Conservation (phyloP, 2,888 invertebrate species). For the Eristalis pertinax region DNA sequence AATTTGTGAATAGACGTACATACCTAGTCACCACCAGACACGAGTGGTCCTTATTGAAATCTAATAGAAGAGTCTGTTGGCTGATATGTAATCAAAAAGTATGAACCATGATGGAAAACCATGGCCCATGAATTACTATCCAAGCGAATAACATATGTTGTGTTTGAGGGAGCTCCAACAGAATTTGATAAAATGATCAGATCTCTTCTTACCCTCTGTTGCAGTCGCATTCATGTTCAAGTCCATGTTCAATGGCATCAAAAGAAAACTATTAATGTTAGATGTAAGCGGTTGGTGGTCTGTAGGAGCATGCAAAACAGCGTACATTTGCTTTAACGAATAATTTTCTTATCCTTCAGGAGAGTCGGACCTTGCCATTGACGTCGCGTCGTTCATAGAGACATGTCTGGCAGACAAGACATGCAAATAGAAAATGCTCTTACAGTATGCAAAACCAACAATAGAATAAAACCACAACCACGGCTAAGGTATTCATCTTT, state of each 20-base stretch:
- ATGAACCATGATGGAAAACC: slow-evolving; percentile 13
- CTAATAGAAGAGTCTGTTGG: slow-evolving; percentile 52
- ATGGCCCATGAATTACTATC: slow-evolving; percentile 28
- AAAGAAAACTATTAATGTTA: slow-evolving; percentile 29
- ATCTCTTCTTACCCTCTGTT: slow-evolving; percentile 8
- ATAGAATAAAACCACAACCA: neutral
- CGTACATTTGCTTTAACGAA: slow-evolving; percentile 30
- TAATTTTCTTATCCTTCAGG: slow-evolving; percentile 25
- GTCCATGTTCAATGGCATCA: neutral
- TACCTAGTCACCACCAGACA: slow-evolving; percentile 9
- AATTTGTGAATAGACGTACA: slow-evolving; percentile 21
- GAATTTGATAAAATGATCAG: slow-evolving; percentile 26
- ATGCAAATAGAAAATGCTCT: slow-evolving; percentile 18
- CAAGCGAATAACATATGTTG: slow-evolving; percentile 4
- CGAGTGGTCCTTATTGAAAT: slow-evolving; percentile 55
- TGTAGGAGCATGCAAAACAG: neutral
- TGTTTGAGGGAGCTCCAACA: slow-evolving; percentile 28
- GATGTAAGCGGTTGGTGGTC: slow-evolving; percentile 20
- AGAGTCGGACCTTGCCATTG: slow-evolving; percentile 3
- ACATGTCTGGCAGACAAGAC: slow-evolving; percentile 6
- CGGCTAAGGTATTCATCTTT: neutral
- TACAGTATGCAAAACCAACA: slow-evolving; percentile 31
- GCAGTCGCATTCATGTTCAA: slow-evolving; percentile 35
- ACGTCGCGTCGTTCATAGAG: neutral
- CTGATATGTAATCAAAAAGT: slow-evolving; percentile 21